These are phyloP conservation scores for Drosophila rhopaloa DNA, from an alignment of 1,140 invertebrate genomes.

Conservation along the genomic window DNA sequence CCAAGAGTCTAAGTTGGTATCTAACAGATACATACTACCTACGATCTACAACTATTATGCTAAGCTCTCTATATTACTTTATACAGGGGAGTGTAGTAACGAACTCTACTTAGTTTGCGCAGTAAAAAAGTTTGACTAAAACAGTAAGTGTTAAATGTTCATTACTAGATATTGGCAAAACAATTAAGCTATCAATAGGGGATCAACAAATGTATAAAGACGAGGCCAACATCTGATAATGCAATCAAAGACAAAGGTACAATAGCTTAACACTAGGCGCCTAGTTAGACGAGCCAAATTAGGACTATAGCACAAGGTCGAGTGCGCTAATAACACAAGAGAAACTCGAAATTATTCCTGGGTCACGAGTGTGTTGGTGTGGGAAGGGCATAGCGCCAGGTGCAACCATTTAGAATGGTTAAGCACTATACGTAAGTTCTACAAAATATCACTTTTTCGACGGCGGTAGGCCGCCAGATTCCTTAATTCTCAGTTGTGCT, in stretches of 20 bases:
- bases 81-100: constrained; percentile 59
- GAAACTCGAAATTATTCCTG: constrained; percentile 14
- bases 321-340: constrained; percentile 16
- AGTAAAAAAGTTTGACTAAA: constrained; percentile 58
- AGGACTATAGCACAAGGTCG: constrained; percentile 37
- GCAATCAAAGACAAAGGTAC: constrained; percentile 65
- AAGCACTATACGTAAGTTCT: constrained; percentile 32
- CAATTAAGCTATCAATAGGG: constrained; percentile 52
- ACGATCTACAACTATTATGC: constrained; percentile 40
- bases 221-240: constrained; percentile 34
- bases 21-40: constrained; percentile 34
- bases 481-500: constrained; percentile 89
- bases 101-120: constrained; percentile 61
- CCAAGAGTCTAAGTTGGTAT: constrained; percentile 38
- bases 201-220: constrained; percentile 48
- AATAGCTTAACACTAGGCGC: constrained; percentile 49
- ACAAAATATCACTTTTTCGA: constrained; percentile 58
- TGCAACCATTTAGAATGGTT: constrained; percentile 71
- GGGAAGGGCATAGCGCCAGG: constrained; percentile 18
- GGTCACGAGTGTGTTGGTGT: constrained; percentile 4
- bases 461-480: constrained; percentile 58
- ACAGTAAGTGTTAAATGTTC: constrained; percentile 42
- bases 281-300: constrained; percentile 11
- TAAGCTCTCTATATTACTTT: constrained; percentile 75
- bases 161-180: constrained; percentile 55